Conservation (phyloP, 2,113 vertebrate species). For the Cathartes aura region DNA sequence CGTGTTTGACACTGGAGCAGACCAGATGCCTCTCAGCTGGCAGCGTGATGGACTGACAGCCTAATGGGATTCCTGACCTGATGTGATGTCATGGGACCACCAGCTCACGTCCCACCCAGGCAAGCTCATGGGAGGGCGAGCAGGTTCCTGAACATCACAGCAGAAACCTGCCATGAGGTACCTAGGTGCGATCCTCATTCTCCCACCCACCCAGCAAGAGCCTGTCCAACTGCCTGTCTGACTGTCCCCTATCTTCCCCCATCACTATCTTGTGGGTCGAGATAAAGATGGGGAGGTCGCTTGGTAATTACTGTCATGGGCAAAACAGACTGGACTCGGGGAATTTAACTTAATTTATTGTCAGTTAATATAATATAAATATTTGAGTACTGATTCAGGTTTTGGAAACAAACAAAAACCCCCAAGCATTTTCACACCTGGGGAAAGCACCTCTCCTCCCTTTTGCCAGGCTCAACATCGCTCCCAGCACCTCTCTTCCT, state of each 20-base stretch:
- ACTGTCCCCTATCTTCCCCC: neutral
- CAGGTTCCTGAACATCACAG: neutral
- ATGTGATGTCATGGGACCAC: neutral
- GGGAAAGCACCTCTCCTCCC: neutral
- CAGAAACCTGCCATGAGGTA: neutral
- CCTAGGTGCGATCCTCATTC: neutral
- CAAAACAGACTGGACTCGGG: accelerated
- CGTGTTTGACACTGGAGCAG: neutral
- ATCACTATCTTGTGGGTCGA: accelerated
- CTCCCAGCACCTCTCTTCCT: neutral
- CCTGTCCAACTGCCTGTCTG: neutral
- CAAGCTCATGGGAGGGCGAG: neutral
- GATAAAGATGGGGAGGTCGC: neutral
- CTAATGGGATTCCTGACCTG: neutral
- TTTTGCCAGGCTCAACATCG: neutral
- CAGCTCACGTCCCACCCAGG: accelerated
- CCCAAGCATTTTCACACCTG: neutral
- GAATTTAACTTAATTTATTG: neutral
- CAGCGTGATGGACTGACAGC: neutral
- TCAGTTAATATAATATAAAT: neutral
- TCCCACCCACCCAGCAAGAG: neutral
- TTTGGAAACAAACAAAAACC: neutral
- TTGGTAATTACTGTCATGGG: neutral
- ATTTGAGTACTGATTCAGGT: neutral
- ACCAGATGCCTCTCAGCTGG: constrained; percentile 20